Percentiles rank a stretch among this genome's conserved stretches.
phyloP scores from a whole-genome alignment of 2,888 invertebrate genomes.

The Chaitophorus viminalis region DNA sequence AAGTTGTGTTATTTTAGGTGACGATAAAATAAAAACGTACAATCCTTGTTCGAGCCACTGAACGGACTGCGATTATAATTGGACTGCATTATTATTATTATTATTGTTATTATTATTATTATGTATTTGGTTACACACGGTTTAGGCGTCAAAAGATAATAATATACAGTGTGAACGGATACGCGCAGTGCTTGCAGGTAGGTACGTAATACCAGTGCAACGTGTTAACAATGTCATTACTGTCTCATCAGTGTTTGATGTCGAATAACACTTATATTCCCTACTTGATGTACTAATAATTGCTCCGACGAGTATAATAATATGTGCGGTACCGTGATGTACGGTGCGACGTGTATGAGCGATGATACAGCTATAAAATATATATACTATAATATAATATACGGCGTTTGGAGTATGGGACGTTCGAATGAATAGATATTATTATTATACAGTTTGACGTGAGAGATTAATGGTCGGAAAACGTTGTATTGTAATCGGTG shows the following conservation, averaged over 20 bases:
- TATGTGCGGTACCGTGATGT: conserved; percentile 20
- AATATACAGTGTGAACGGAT: too few relatives aligned
- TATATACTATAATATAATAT: too few relatives aligned
- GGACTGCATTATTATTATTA: too few relatives aligned
- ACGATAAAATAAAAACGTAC: too few relatives aligned
- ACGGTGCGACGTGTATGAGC: conserved; percentile 1
- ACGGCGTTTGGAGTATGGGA: conserved; percentile 1
- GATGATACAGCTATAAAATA: conserved; percentile 40
- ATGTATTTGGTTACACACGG: too few relatives aligned
- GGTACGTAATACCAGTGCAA: conserved; percentile 1
- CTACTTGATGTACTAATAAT: conserved; percentile 40
- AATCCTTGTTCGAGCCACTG: too few relatives aligned
- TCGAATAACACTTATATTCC: conserved; percentile 29
- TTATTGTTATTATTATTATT: too few relatives aligned
- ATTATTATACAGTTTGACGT: not conserved
- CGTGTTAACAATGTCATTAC: conserved; percentile 50
- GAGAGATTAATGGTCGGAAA: conserved; percentile 41
- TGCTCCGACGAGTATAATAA: not conserved
- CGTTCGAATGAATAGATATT: not conserved
- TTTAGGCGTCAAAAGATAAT: not conserved
- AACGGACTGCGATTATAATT: too few relatives aligned
- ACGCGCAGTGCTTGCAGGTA: too few relatives aligned
- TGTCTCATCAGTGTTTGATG: conserved; percentile 33
- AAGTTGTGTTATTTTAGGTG: too few relatives aligned
- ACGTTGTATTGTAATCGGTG: conserved; percentile 22